These are phyloP conservation scores for Seira musarum DNA, from an alignment of 2,888 invertebrate species.

Conservation along the genomic window DNA sequence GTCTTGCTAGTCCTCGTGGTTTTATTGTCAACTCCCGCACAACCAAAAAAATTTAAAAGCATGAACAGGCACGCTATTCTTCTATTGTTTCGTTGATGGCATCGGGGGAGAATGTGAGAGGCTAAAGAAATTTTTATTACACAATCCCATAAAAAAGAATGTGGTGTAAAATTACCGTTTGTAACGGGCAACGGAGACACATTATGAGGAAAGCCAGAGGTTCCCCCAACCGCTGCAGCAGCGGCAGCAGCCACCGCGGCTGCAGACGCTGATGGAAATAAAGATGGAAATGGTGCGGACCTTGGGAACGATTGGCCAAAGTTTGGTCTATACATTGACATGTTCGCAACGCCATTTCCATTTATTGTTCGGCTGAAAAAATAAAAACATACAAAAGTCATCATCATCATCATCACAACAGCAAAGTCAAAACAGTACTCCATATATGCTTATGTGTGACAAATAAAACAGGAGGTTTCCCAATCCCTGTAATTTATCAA, in stretches of 20 bases:
- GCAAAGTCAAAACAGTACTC: no score
- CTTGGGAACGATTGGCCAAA: constrained; percentile 67
- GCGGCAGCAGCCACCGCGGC: constrained; percentile 52
- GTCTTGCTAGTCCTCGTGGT: no score
- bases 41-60: neutral
- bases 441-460: no score
- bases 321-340: constrained; percentile 69
- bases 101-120: neutral
- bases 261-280: constrained; percentile 59
- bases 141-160: constrained; percentile 65
- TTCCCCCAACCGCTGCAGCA: constrained; percentile 53
- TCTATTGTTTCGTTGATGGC: neutral
- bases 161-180: constrained; percentile 69
- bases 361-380: constrained; percentile 46
- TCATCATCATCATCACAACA: no score
- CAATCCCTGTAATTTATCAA: no score
- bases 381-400: neutral
- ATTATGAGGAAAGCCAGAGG: constrained; percentile 61
- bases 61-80: constrained; percentile 23
- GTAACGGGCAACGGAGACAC: constrained; percentile 65
- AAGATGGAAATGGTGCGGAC: constrained; percentile 65
- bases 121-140: constrained; percentile 65
- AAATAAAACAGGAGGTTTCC: no score
- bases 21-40: constrained; percentile 8
- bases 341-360: constrained; percentile 65